Percentiles rank a stretch among this genome's conserved stretches.
Conservation (phyloP, 2,113 vertebrate species). For the Pseudorasbora parva region DNA sequence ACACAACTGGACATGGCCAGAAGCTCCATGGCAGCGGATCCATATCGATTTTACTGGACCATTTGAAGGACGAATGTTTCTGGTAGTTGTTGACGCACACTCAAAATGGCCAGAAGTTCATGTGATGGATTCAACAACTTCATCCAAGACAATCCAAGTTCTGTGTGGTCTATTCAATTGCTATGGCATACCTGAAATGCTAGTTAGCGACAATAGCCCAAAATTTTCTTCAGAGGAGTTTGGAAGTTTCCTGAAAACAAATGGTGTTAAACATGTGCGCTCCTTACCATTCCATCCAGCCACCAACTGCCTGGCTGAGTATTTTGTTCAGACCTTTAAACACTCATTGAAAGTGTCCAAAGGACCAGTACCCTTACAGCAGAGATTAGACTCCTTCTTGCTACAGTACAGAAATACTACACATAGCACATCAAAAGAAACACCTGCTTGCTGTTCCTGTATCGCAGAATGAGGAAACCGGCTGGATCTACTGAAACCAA, state of each 20-base stretch:
- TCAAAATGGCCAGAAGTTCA: conserved; percentile 39
- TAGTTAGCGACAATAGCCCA: conserved; percentile 40
- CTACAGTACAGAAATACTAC: conserved; percentile 27
- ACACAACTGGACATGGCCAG: conserved; percentile 34
- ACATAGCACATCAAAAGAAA: too few species aligned
- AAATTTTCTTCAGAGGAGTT: conserved; percentile 42
- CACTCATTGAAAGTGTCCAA: too few species aligned
- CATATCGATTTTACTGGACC: conserved; percentile 44
- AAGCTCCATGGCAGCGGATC: conserved; percentile 37
- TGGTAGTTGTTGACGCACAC: conserved; percentile 43
- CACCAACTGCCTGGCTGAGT: too few species aligned
- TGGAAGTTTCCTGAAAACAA: too few species aligned
- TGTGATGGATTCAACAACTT: conserved; percentile 43
- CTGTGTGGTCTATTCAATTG: conserved; percentile 16
- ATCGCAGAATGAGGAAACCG: neutral
- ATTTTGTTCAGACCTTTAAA: too few species aligned
- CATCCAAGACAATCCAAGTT: conserved; percentile 27
- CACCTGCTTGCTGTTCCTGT: conserved; percentile 29
- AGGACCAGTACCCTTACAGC: too few species aligned
- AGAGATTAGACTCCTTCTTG: too few species aligned
- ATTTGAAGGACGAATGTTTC: conserved; percentile 36
- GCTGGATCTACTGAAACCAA: conserved; percentile 25
- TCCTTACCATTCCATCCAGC: too few species aligned
- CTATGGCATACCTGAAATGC: conserved; percentile 19
- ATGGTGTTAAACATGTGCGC: too few species aligned